Conservation (phyloP, 2,113 vertebrate species). For the Pygoscelis antarcticus region DNA sequence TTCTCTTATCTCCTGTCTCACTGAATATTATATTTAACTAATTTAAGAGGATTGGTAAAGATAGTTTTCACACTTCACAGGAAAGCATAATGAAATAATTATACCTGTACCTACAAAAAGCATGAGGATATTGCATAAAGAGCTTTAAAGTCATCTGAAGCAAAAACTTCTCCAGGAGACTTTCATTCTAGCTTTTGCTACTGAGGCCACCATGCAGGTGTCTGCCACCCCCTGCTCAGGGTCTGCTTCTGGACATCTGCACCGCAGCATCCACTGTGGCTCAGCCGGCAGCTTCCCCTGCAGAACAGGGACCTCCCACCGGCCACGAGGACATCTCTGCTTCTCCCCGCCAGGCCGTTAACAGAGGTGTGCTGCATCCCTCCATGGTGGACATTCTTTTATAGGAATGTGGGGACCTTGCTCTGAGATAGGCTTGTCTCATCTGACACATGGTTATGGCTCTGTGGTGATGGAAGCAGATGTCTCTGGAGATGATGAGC, state of each 20-base stretch:
- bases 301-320: accelerated
- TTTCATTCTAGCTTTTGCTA: neutral
- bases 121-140: slow-evolving; percentile 78
- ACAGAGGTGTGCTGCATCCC: neutral
- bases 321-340: accelerated
- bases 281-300: neutral
- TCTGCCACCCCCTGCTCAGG: neutral
- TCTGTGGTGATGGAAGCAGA: no score
- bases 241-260: neutral
- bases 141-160: slow-evolving; percentile 63
- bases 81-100: slow-evolving; percentile 86
- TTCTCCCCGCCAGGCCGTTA: accelerated
- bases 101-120: slow-evolving; percentile 77
- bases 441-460: no score
- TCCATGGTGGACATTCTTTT: accelerated
- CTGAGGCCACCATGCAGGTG: neutral
- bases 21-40: slow-evolving; percentile 83
- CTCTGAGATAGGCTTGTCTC: neutral
- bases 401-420: accelerated
- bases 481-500: neutral
- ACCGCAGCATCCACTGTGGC: neutral
- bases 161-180: slow-evolving; percentile 31
- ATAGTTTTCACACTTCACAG: slow-evolving; percentile 87
- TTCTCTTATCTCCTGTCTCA: slow-evolving; percentile 78
- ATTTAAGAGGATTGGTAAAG: slow-evolving; percentile 82